Evolutionary conservation across 92 coral and sea anemone genomes (phyloP).

Genomic region (Nematostella vectensis): DNA sequence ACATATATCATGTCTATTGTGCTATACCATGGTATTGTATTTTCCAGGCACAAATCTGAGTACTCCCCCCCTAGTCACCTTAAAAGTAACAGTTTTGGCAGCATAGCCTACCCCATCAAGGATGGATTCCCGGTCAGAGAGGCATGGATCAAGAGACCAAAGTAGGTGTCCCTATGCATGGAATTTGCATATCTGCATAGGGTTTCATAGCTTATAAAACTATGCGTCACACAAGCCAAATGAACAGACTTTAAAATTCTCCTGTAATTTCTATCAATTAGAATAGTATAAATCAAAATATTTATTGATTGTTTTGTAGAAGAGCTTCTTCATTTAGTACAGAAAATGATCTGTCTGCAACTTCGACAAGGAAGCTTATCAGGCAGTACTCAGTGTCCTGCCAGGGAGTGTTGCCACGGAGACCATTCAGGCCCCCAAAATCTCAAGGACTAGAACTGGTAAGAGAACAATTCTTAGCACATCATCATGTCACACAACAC

Average conservation of each 20-base stretch:
- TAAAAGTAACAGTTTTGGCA: slow-evolving; percentile 52
- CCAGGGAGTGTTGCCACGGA: slow-evolving; percentile 45
- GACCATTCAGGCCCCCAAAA: slow-evolving; percentile 80
- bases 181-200: too few species aligned
- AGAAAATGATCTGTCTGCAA: slow-evolving; percentile 23
- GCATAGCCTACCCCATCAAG: slow-evolving; percentile 38
- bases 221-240: too few species aligned
- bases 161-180: slow-evolving; percentile 8
- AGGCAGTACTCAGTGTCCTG: slow-evolving; percentile 61
- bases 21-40: too few species aligned
- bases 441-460: slow-evolving; percentile 49
- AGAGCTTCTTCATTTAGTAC: slow-evolving; percentile 53
- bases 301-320: slow-evolving; percentile 16
- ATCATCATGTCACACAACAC: too few species aligned
- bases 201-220: too few species aligned
- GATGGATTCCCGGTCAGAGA: slow-evolving; percentile 9
- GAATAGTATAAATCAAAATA: not conserved
- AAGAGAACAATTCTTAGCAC: slow-evolving; percentile 8
- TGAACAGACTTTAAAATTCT: not conserved
- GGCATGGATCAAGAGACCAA: slow-evolving; percentile 29
- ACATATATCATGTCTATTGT: too few species aligned
- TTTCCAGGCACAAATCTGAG: slow-evolving; percentile 42
- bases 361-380: slow-evolving; percentile 46
- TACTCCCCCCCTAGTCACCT: slow-evolving; percentile 10
- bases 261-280: not conserved